These are phyloP conservation scores for Caenorhabditis macrosperma DNA, from an alignment of 2,888 invertebrate species.

Conservation along the genomic window DNA sequence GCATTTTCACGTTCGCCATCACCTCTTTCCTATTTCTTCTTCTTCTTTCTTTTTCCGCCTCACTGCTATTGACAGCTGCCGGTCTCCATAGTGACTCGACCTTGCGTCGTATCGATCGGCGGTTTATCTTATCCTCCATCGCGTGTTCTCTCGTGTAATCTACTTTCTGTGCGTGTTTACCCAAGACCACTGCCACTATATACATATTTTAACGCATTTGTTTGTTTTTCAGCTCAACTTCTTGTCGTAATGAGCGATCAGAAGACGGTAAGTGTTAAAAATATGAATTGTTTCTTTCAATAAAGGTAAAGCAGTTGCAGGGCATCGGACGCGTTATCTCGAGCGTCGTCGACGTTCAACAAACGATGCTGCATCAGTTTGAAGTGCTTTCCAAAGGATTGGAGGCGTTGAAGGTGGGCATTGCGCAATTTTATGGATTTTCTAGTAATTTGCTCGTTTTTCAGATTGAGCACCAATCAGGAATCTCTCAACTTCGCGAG, in stretches of 20 bases:
- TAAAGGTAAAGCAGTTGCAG: constrained; percentile 29
- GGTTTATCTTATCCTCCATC: background rate
- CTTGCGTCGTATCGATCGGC: background rate
- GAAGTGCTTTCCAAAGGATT: constrained; percentile 51
- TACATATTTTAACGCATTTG: background rate
- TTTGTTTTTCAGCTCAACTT: constrained; percentile 37
- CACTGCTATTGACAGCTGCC: too few relatives aligned
- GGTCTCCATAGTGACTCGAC: background rate
- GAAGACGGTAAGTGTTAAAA: constrained; percentile 34
- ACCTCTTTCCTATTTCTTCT: background rate
- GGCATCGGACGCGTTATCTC: constrained; percentile 60
- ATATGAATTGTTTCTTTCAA: background rate
- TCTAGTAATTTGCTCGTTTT: background rate
- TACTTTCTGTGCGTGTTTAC: background rate
- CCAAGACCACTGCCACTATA: background rate
- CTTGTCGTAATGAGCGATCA: constrained; percentile 46
- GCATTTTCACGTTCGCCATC: background rate
- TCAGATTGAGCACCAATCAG: constrained; percentile 47
- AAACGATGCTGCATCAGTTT: constrained; percentile 55
- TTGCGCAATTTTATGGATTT: background rate
- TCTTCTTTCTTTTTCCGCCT: background rate
- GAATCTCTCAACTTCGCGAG: constrained; percentile 51
- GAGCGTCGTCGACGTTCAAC: constrained; percentile 68
- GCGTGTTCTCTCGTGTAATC: too few relatives aligned
- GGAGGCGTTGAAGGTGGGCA: constrained; percentile 61